Conservation (phyloP, 2,888 invertebrate genomes). For the Branchipolynoe longqiensis region DNA sequence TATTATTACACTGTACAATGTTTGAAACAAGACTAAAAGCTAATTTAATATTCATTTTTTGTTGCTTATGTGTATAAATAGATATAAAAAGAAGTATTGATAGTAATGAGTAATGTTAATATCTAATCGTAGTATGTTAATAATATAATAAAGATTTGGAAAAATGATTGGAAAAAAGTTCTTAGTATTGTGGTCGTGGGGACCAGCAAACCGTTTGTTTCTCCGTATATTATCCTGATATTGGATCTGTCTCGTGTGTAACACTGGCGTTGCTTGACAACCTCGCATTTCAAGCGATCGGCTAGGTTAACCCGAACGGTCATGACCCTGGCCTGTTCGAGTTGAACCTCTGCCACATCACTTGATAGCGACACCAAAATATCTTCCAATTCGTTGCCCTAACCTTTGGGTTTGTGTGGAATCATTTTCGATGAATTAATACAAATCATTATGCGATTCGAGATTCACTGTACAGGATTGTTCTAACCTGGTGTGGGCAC, state of each 20-base stretch:
- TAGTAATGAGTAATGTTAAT: background rate
- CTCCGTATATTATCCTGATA: slow-evolving; percentile 25
- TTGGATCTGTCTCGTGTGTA: slow-evolving; percentile 38
- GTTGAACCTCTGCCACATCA: background rate
- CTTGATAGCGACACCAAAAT: slow-evolving; percentile 12
- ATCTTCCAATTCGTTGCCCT: background rate
- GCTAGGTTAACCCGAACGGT: background rate
- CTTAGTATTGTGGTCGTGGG: slow-evolving; percentile 19
- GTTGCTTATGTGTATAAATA: no score
- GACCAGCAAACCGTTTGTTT: slow-evolving; percentile 48
- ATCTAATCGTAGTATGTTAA: background rate
- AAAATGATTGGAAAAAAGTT: background rate
- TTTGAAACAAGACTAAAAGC: no score
- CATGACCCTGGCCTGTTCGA: background rate
- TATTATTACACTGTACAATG: no score
- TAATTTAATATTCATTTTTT: no score
- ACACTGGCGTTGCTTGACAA: slow-evolving; percentile 51
- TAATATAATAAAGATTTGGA: background rate
- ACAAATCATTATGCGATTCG: background rate
- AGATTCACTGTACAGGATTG: background rate
- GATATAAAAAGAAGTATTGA: background rate
- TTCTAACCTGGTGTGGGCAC: slow-evolving; percentile 23
- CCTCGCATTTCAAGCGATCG: slow-evolving; percentile 5
- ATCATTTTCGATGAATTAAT: background rate
- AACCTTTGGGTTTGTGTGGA: background rate